A percentile compares a stretch with the other conserved stretches of the same genome.
Evolutionary conservation across 2,888 invertebrate species (phyloP).

Genomic region (Esperia sulphurella): DNA sequence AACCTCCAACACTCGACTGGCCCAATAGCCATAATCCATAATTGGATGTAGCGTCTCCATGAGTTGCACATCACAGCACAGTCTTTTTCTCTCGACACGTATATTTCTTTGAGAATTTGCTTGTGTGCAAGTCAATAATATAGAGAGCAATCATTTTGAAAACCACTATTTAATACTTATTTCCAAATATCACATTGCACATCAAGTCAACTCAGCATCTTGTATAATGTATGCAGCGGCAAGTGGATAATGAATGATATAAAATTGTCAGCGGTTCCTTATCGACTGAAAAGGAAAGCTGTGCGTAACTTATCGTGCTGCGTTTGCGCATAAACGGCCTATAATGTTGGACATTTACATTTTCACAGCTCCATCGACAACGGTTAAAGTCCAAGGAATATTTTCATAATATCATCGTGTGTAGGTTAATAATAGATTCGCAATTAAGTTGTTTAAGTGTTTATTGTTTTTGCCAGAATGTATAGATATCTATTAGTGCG

Average conservation of each 20-base stretch:
- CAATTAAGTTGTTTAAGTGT: background rate
- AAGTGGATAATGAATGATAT: slow-evolving; percentile 33
- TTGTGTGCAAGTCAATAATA: background rate
- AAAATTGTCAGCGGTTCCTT: slow-evolving; percentile 22
- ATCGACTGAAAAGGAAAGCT: slow-evolving; percentile 23
- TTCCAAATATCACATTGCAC: too few relatives aligned
- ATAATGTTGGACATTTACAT: slow-evolving; percentile 29
- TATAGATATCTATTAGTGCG: too few relatives aligned
- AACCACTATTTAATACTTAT: too few relatives aligned
- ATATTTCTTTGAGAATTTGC: background rate
- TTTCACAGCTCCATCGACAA: slow-evolving; percentile 27
- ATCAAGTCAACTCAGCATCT: too few relatives aligned
- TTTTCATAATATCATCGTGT: background rate
- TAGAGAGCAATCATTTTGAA: too few relatives aligned
- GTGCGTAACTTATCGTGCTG: slow-evolving; percentile 16
- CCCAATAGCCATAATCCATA: too few relatives aligned
- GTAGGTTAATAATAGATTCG: background rate
- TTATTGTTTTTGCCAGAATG: background rate
- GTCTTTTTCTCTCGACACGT: too few relatives aligned
- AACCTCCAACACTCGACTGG: too few relatives aligned
- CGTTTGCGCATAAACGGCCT: slow-evolving; percentile 21
- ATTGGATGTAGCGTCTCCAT: too few relatives aligned
- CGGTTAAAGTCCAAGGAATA: background rate
- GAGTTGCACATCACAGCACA: too few relatives aligned
- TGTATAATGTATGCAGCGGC: slow-evolving; percentile 37